Conservation (phyloP, 2,113 vertebrate species). For the Esox niger region DNA sequence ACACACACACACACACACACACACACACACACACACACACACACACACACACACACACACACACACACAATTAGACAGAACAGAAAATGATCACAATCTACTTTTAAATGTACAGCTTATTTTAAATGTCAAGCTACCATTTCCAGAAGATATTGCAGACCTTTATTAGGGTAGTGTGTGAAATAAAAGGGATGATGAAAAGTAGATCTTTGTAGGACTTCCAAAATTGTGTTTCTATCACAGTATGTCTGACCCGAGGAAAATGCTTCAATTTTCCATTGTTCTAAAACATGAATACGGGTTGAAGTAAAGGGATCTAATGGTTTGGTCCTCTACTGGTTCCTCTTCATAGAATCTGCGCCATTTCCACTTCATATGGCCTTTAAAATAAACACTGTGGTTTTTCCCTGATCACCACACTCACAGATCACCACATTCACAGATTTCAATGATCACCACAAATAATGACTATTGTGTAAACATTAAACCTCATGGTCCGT, state of each 20-base stretch:
- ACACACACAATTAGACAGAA: not conserved
- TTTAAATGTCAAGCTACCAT: conserved; percentile 8
- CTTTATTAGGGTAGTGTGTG: conserved; percentile 23
- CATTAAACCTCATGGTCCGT: not conserved
- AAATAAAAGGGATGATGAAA: conserved; percentile 20
- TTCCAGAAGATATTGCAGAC: not conserved
- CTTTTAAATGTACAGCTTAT: conserved; percentile 3
- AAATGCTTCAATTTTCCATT: conserved; percentile 20
- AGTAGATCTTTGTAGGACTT: conserved; percentile 49
- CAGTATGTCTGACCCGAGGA: conserved; percentile 39
- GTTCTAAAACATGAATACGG: conserved; percentile 33
- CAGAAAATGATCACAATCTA: conserved; percentile 10
- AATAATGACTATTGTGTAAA: not conserved
- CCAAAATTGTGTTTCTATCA: conserved; percentile 46
- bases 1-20: not conserved
- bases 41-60: not conserved
- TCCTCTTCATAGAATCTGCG: not conserved
- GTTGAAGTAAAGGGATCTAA: conserved; percentile 4
- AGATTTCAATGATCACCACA: too few species aligned
- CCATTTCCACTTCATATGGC: not conserved
- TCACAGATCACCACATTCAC: not conserved
- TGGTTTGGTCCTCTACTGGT: not conserved
- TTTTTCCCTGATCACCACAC: not conserved
- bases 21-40: not conserved
- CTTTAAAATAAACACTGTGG: not conserved